Conservation (phyloP, 2,113 vertebrate genomes). For the Copsychus sechellarum region DNA sequence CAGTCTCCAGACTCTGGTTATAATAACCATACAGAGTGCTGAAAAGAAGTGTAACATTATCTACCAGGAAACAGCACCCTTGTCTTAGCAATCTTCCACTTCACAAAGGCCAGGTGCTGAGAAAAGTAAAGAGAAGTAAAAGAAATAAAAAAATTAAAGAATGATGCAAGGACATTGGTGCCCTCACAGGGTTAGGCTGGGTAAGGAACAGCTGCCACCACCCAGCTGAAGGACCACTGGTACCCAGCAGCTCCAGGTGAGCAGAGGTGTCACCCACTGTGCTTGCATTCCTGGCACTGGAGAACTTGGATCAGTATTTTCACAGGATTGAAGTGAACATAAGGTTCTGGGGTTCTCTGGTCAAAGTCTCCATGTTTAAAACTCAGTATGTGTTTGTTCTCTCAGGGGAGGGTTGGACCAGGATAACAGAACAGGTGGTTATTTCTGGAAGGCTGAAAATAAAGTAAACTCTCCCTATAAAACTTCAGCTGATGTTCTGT, state of each 20-base stretch:
- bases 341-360: background rate
- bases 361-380: background rate
- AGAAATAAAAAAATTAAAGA: background rate
- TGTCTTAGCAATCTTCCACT: background rate
- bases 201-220: background rate
- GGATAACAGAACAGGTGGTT: background rate
- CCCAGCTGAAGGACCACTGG: background rate
- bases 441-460: conserved; percentile 20
- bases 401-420: background rate
- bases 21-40: background rate
- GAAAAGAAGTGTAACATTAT: background rate
- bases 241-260: background rate
- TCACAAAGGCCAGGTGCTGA: background rate
- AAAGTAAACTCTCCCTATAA: background rate
- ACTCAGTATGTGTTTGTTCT: background rate
- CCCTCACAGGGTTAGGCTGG: background rate
- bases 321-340: background rate
- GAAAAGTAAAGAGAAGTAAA: background rate
- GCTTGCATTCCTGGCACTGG: background rate
- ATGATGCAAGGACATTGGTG: background rate
- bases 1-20: background rate
- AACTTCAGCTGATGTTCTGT: background rate
- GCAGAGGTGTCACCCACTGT: background rate
- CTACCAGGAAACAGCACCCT: background rate
- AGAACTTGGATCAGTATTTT: background rate